Conservation (phyloP, 2,797 vertebrate genomes). For the Miichthys miiuy region DNA sequence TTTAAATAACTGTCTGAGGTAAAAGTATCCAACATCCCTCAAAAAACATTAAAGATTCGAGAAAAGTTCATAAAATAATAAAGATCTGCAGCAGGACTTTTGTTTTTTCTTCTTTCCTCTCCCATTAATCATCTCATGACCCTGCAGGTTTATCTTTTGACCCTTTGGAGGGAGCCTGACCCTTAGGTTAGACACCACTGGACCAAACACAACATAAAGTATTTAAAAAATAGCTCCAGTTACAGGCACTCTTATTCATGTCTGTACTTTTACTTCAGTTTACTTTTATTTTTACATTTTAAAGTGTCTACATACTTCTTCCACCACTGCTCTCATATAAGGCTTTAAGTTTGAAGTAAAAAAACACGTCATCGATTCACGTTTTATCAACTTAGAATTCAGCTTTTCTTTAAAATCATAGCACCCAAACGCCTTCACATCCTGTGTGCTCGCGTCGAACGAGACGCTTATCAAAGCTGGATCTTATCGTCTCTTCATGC, state of each 20-base stretch:
- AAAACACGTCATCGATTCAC: background rate
- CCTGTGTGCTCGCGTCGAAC: conserved; percentile 38
- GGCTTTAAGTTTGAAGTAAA: background rate
- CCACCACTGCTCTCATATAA: background rate
- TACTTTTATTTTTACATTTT: background rate
- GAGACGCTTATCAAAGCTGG: conserved; percentile 59
- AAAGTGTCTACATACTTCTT: background rate
- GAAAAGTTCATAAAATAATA: background rate
- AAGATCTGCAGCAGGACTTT: background rate
- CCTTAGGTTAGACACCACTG: background rate
- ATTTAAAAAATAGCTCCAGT: background rate
- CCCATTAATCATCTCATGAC: background rate
- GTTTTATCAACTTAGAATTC: conserved; percentile 4
- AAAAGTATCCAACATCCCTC: background rate
- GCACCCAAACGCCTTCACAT: conserved; percentile 22
- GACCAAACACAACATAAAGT: background rate
- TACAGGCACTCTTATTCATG: background rate
- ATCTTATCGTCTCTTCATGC: conserved; percentile 63
- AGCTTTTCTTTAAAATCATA: conserved; percentile 6
- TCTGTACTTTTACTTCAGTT: background rate
- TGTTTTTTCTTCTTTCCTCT: background rate
- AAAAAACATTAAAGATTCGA: no score
- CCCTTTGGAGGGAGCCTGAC: background rate
- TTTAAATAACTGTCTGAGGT: background rate
- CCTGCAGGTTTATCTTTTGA: background rate